Evolutionary conservation across 2,797 vertebrate species (phyloP), one percentile per base, ranked within the genome.

Genomic region (Argyrosomus regius): DNA sequence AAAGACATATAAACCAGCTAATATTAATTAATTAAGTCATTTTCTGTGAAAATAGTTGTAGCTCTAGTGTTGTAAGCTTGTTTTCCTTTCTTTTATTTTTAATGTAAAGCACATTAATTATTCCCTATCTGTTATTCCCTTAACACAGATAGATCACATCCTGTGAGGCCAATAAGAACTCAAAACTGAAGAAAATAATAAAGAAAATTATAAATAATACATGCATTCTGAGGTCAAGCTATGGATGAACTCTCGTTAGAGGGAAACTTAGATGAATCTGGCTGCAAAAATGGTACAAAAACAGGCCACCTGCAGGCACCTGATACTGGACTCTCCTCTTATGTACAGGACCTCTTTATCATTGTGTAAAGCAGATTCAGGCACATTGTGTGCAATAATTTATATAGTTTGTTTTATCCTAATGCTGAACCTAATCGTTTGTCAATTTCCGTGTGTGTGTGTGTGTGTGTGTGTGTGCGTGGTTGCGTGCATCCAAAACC

Each of bases 401-500:
- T 22, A 31, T 46, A 14, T n/a, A 48, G 39, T 71, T 46, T 43
- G n/a, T 81, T 75, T 65, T 1, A 26, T 24, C 20, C 59, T 28
- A 39, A 68, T 4, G 5, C 7, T 35, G 12, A 61, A 73, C n/a
- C 31, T 53, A 31, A 50, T 14, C 26, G 17, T 28, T 35, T 74
- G 3, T 43, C 6, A 56, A 14, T 31, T 62, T 31, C 31, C 6
- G 3, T 31, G n/a, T 49, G 53, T 52, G 8, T 63, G 43, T 63
- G 28, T 68, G 50, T 24, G 20, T 26, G 24, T 67, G 4, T 67
- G n/a, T 56, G 26, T 20, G 10, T 43, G 56, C 18, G 49, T 17
- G 75, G 43, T 52, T 64, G 35, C 60, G n/a, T 41, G 54, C 57
- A 45, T 71, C 69, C 57, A 75, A 83, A 79, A 52, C 66, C 48